phyloP scores from a whole-genome alignment of 2,888 invertebrate genomes.

The Unio delphinus region DNA sequence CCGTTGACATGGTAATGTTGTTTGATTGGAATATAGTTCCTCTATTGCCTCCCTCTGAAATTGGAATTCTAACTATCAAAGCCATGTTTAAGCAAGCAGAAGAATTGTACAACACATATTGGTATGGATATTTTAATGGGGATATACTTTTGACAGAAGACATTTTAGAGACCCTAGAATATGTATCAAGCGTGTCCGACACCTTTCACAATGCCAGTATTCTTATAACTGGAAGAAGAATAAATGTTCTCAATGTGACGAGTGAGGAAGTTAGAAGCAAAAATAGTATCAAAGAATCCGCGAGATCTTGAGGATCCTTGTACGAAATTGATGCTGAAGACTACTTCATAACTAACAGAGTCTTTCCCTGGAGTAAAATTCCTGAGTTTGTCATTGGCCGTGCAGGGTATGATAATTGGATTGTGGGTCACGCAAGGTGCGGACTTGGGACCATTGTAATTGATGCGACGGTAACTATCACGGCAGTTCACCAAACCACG shows the following conservation, averaged over 20 bases:
- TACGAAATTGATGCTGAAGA: conserved; percentile 39
- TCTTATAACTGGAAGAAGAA: conserved; percentile 31
- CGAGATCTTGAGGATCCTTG: conserved; percentile 16
- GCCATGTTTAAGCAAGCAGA: conserved; percentile 28
- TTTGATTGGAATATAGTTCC: conserved; percentile 36
- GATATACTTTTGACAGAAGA: conserved; percentile 34
- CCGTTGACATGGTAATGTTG: conserved; percentile 9
- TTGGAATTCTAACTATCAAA: conserved; percentile 27
- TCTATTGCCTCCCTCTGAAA: neutral
- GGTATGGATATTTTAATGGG: conserved; percentile 38
- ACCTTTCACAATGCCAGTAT: conserved; percentile 9
- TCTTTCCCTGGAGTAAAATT: conserved; percentile 32
- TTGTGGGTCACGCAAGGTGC: conserved; percentile 35
- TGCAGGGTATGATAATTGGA: conserved; percentile 41
- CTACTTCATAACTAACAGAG: conserved; percentile 31
- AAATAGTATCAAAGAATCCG: conserved; percentile 7
- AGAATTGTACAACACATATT: conserved; percentile 25
- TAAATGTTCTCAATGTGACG: conserved; percentile 31
- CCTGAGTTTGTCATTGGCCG: conserved; percentile 34
- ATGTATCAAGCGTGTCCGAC: conserved; percentile 12
- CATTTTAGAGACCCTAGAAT: conserved; percentile 21
- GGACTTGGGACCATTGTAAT: conserved; percentile 28
- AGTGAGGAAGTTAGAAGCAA: conserved; percentile 4
- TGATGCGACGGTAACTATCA: conserved; percentile 32
- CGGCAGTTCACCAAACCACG: conserved; percentile 40